Evolutionary conservation across 2,797 vertebrate species (phyloP).

Genomic region (Eulemur rubriventer): DNA sequence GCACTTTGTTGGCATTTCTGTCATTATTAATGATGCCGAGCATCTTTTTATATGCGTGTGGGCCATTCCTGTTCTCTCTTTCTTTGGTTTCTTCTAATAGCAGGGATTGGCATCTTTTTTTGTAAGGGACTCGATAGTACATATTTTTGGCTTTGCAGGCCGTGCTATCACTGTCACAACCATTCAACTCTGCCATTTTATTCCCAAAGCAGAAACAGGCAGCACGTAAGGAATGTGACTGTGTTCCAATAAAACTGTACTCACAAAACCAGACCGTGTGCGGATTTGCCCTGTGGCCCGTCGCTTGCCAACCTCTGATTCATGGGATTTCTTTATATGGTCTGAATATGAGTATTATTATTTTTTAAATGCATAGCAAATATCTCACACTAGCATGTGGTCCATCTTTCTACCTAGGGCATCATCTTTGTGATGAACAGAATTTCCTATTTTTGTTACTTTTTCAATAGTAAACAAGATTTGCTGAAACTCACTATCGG

Average conservation of each 20-base stretch:
- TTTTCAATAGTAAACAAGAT: constrained; percentile 61
- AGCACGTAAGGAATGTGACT: background rate
- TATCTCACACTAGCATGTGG: background rate
- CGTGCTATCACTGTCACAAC: background rate
- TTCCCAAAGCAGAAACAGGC: background rate
- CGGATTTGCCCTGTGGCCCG: too few species aligned
- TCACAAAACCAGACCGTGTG: background rate
- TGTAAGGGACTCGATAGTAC: background rate
- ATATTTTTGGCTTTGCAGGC: background rate
- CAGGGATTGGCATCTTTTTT: background rate
- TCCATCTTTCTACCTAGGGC: background rate
- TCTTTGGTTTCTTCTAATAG: background rate
- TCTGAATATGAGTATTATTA: background rate
- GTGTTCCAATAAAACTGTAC: background rate
- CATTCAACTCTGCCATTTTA: too few species aligned
- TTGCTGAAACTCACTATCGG: constrained; percentile 68
- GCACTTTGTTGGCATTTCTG: background rate
- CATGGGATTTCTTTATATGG: background rate
- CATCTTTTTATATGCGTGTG: background rate
- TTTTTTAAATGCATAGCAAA: background rate
- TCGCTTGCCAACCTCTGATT: background rate
- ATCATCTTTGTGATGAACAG: background rate
- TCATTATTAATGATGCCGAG: background rate
- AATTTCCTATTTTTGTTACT: constrained; percentile 23
- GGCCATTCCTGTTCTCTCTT: background rate